Percentiles rank a stretch among this genome's conserved stretches.
Conservation (phyloP, 2,113 vertebrate species). For the Megaleporinus macrocephalus region DNA sequence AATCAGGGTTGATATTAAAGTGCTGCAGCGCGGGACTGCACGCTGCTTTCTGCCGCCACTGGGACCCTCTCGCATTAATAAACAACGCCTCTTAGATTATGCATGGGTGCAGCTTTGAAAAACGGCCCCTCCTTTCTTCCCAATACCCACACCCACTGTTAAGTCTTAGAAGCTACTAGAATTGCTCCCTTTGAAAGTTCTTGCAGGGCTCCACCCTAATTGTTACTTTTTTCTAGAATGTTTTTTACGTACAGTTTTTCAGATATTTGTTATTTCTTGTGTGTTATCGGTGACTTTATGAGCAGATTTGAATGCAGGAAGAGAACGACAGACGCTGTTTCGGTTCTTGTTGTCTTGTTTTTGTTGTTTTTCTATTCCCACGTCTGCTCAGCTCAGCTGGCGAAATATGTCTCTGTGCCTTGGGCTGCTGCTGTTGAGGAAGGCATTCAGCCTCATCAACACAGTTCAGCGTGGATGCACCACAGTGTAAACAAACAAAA, state of each 20-base stretch:
- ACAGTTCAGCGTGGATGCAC: neutral
- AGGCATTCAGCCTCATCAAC: constrained; percentile 17
- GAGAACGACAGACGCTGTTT: neutral
- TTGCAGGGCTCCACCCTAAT: neutral
- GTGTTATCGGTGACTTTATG: neutral
- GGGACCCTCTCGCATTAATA: constrained; percentile 67
- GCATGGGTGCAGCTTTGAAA: constrained; percentile 68
- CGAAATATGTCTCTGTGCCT: neutral
- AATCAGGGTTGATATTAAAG: constrained; percentile 72
- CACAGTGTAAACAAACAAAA: neutral
- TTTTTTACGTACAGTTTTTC: neutral
- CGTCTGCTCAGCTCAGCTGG: constrained; percentile 4
- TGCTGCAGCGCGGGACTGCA: constrained; percentile 51
- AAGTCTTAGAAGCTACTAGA: neutral
- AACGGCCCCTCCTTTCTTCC: constrained; percentile 42
- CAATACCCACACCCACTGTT: constrained; percentile 6
- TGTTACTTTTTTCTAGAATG: neutral
- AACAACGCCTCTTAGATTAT: constrained; percentile 72
- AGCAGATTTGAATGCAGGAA: neutral
- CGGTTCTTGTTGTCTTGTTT: constrained; percentile 4
- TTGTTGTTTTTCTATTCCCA: constrained; percentile 11
- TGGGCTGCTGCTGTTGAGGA: constrained; percentile 14
- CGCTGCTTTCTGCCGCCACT: constrained; percentile 54
- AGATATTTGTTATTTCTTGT: neutral
- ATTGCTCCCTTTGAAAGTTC: neutral